These are phyloP conservation scores for Centruroides sculpturatus DNA, from an alignment of 1,140 invertebrate species.

Conservation along the genomic window DNA sequence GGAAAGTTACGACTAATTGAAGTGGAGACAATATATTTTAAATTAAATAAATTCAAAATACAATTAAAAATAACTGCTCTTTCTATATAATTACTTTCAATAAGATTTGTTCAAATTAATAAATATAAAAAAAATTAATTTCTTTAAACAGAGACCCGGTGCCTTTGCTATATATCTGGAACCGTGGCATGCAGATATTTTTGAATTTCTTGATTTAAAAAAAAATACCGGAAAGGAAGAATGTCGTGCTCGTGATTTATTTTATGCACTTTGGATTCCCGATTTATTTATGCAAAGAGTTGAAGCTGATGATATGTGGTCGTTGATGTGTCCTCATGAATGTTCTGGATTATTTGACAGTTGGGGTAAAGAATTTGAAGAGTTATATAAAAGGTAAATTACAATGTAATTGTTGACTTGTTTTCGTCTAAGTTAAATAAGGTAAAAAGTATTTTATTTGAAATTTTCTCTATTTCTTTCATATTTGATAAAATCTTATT, in stretches of 20 bases:
- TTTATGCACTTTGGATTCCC: conserved; percentile 96
- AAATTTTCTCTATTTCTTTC: too few species aligned
- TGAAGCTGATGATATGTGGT: conserved; percentile 73
- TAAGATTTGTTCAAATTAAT: too few species aligned
- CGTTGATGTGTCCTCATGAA: conserved; percentile 91
- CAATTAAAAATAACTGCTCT: too few species aligned
- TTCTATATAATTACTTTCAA: too few species aligned
- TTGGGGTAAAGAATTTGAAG: conserved; percentile 91
- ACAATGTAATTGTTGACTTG: background rate
- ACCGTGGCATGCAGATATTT: conserved; percentile 97
- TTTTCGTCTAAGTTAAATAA: background rate
- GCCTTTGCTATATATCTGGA: conserved; percentile 98
- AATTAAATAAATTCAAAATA: too few species aligned
- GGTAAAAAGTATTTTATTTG: too few species aligned
- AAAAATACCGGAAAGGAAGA: conserved; percentile 95
- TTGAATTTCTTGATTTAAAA: conserved; percentile 84
- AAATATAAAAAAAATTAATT: too few species aligned
- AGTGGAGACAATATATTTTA: too few species aligned
- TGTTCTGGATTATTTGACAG: conserved; percentile 77
- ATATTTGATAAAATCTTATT: too few species aligned
- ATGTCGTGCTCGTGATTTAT: conserved; percentile 82
- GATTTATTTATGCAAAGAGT: conserved; percentile 98
- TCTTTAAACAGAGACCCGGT: conserved; percentile 54
- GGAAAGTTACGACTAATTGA: too few species aligned
- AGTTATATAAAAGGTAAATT: conserved; percentile 59